These are phyloP conservation scores for Leptestheria dahalacensis DNA, from an alignment of 1,140 invertebrate genomes.

Conservation along the genomic window DNA sequence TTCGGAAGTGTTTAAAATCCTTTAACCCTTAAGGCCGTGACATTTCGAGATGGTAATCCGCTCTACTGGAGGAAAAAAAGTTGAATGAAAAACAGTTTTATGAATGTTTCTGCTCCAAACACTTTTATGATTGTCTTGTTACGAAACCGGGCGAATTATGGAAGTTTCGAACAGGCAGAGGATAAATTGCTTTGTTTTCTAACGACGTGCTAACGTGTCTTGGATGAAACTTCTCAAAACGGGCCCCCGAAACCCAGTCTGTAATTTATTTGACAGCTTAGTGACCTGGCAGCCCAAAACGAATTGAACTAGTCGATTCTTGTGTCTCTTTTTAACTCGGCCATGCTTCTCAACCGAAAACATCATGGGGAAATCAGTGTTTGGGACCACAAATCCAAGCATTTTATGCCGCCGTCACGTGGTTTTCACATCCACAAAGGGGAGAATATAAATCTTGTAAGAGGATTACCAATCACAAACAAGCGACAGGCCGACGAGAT, in stretches of 20 bases:
- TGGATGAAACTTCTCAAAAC: too few relatives aligned
- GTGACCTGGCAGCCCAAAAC: not conserved
- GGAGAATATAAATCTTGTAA: too few relatives aligned
- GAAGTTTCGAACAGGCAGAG: not conserved
- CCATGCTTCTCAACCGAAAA: not conserved
- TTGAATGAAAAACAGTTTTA: too few relatives aligned
- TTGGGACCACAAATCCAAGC: not conserved
- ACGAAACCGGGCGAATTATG: not conserved
- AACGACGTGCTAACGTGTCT: not conserved
- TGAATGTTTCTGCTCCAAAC: too few relatives aligned
- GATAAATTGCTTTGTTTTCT: not conserved
- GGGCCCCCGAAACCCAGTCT: too few relatives aligned
- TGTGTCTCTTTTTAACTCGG: not conserved
- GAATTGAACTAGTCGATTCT: not conserved
- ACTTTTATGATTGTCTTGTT: not conserved
- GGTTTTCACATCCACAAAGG: too few relatives aligned
- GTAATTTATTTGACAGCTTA: not conserved
- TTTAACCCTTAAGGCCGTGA: not conserved
- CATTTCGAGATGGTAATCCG: not conserved
- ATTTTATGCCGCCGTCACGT: not conserved
- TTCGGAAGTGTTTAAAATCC: not conserved
- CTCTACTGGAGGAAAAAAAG: not conserved
- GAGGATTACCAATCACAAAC: too few relatives aligned
- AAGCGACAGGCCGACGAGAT: too few relatives aligned
- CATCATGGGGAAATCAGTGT: not conserved